Percentiles rank a stretch among this genome's conserved stretches.
These are phyloP conservation scores for Sceloporus tristichus DNA, from an alignment of 2,113 vertebrate species.

Conservation along the genomic window DNA sequence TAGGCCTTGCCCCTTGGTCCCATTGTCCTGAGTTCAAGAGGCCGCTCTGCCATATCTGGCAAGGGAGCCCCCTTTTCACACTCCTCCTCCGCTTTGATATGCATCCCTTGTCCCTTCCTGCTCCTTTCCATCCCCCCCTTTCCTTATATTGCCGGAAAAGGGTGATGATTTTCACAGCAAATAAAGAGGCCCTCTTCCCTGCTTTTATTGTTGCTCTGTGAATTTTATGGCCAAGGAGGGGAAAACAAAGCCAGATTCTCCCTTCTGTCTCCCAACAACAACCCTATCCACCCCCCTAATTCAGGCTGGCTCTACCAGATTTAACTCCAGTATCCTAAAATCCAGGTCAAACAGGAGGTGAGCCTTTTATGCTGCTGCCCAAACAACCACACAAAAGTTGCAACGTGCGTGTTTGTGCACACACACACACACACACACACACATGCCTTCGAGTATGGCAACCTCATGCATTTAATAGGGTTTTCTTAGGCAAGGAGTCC, in stretches of 20 bases:
- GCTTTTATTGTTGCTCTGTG: slow-evolving; percentile 72
- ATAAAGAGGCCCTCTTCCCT: slow-evolving; percentile 67
- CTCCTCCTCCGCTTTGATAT: slow-evolving; percentile 90
- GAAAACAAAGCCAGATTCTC: slow-evolving; percentile 17
- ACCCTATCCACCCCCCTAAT: slow-evolving; percentile 32
- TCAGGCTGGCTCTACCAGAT: slow-evolving; percentile 45
- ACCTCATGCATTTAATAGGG: no score
- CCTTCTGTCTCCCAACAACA: slow-evolving; percentile 41
- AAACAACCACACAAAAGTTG: slow-evolving; percentile 15
- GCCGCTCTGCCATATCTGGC: slow-evolving; percentile 88
- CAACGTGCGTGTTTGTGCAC: background rate
- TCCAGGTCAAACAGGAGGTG: background rate
- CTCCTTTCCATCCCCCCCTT: slow-evolving; percentile 64
- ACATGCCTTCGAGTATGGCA: no score
- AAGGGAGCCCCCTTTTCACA: slow-evolving; percentile 83
- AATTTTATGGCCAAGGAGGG: slow-evolving; percentile 75
- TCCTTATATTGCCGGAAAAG: slow-evolving; percentile 83
- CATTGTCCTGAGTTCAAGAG: slow-evolving; percentile 82
- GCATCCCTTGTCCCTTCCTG: slow-evolving; percentile 79
- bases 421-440: no score
- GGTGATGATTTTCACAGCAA: slow-evolving; percentile 84
- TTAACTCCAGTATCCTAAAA: slow-evolving; percentile 28
- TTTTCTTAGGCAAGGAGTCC: no score
- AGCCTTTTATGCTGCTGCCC: background rate
- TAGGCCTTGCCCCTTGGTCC: slow-evolving; percentile 73